These are phyloP conservation scores for Frieseomelitta varia DNA, from an alignment of 1,140 invertebrate species.

Conservation along the genomic window DNA sequence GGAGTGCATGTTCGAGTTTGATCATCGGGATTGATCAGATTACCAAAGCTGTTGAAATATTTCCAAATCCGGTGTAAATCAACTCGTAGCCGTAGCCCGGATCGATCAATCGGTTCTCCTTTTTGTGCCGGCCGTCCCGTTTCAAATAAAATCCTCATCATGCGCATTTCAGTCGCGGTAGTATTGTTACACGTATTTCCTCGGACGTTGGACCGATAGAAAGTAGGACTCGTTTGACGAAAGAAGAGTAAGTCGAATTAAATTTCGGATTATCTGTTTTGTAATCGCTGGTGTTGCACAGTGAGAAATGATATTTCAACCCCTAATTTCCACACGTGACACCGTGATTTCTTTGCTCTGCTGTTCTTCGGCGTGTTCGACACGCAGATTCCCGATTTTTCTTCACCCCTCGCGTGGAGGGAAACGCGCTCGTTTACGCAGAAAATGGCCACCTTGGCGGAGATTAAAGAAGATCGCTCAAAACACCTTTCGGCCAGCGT, in stretches of 20 bases:
- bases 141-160: too few species aligned
- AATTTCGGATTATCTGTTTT: too few species aligned
- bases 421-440: neutral
- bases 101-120: neutral
- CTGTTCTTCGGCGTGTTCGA: neutral
- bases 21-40: constrained; percentile 27
- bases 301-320: neutral
- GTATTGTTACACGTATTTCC: too few species aligned
- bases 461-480: constrained; percentile 3
- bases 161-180: too few species aligned
- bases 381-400: constrained; percentile 4
- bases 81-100: neutral
- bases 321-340: constrained; percentile 12
- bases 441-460: neutral
- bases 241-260: too few species aligned
- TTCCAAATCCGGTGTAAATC: constrained; percentile 18
- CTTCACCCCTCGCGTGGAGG: too few species aligned
- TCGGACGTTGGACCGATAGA: too few species aligned
- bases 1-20: constrained; percentile 10
- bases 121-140: too few species aligned
- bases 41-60: constrained; percentile 30
- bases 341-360: neutral
- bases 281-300: neutral
- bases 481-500: neutral
- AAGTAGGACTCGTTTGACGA: too few species aligned